Base-by-base conservation (phyloP, 2,888 invertebrate genomes). In the Phania funesta region DNA sequence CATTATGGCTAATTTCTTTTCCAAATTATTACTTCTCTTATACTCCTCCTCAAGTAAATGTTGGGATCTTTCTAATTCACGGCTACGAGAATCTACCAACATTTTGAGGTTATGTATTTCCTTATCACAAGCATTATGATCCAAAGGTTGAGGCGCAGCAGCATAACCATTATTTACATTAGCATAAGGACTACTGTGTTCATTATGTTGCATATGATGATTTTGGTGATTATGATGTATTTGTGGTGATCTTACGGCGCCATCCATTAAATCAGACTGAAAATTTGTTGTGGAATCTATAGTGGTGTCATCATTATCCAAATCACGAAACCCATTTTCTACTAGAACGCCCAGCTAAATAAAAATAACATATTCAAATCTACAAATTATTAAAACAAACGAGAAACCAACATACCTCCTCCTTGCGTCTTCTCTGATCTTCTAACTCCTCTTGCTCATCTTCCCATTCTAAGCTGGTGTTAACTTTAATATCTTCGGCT, bases 391-490 rank as follows among this genome's bases (percentile, higher is more conserved):
- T 18, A 29, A 64, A 38, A 38, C 13, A n/a, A 2, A 38, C 11
- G 26, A 26, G 6, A 3, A 3, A 5, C 6, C 6, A 4, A 80
- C 79, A 80, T 52, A 95, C 95, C 92, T 95, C 95, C 87, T 93
- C 93, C 84, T 94, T 92, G 35, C 94, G 92, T 75, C 94, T 92
- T 86, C 93, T 93, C 87, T 93, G 93, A 87, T 95, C 95, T 89
- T 94, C 94, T 1, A 93, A 85, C 83, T 93, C 94, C 86, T 95
- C 95, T 84, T 95, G 94, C 85, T 94, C 94, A 83, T 94, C 94
- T 71, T 94, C 92, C 67, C 93, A 92, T 87, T 94, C 94, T 54
- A 93, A 92, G 85, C 93, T 93, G 78, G 93, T 93, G 88, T 94
- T 93, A 84, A 95, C 91, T 85, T 94, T 93, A 84, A 95, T 93